A percentile compares a stretch with the other conserved stretches of the same genome.
Evolutionary conservation across 2,888 invertebrate genomes (phyloP).

Genomic region (Minunthozetes semirufus): DNA sequence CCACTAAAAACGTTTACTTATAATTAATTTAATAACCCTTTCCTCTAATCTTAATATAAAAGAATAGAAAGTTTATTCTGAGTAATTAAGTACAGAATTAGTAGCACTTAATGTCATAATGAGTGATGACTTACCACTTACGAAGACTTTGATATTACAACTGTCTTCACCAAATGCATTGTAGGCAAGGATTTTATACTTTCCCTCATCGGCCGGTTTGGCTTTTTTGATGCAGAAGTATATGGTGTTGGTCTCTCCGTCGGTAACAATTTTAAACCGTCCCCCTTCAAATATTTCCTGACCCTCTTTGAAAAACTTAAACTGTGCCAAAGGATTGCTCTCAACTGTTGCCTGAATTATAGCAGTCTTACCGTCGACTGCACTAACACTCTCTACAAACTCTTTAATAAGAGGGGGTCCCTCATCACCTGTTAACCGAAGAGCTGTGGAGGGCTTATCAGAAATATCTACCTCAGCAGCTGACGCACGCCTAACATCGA

Average conservation of each 20-base stretch:
- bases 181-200: conserved; percentile 83
- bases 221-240: conserved; percentile 92
- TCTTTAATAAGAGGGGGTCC: conserved; percentile 79
- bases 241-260: conserved; percentile 83
- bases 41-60: too few species aligned
- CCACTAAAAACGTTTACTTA: too few species aligned
- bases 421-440: conserved; percentile 64
- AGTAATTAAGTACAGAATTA: too few species aligned
- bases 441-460: conserved; percentile 82
- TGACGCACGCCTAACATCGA: conserved; percentile 39
- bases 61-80: too few species aligned
- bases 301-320: conserved; percentile 90
- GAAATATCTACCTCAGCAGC: conserved; percentile 54
- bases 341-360: conserved; percentile 88
- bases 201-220: conserved; percentile 93
- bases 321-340: conserved; percentile 87
- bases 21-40: too few species aligned
- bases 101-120: too few species aligned
- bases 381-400: conserved; percentile 88
- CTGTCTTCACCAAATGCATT: conserved; percentile 93
- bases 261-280: conserved; percentile 87
- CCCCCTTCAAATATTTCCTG: conserved; percentile 90
- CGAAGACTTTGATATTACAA: conserved; percentile 90
- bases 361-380: conserved; percentile 89
- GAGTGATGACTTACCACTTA: conserved; percentile 72